Conservation (phyloP, 1,140 invertebrate species). For the Danaus melanippus region DNA sequence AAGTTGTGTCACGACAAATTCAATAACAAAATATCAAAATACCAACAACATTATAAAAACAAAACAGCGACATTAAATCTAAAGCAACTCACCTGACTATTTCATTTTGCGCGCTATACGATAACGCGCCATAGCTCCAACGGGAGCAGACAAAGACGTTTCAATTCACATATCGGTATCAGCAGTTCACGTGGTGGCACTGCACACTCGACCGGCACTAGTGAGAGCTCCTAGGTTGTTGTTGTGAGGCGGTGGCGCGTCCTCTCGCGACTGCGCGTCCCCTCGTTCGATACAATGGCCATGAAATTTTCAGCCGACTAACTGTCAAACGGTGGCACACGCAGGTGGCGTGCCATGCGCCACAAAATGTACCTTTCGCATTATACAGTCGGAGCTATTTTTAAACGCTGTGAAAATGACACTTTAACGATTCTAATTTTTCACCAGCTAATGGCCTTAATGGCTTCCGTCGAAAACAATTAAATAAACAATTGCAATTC, state of each 20-base stretch:
- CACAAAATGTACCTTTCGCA: conserved; percentile 14
- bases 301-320: conserved; percentile 64
- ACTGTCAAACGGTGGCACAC: conserved; percentile 62
- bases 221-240: conserved; percentile 39
- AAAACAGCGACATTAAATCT: too few species aligned
- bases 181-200: conserved; percentile 42
- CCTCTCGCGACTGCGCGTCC: conserved; percentile 43
- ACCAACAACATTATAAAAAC: too few species aligned
- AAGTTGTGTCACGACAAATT: too few species aligned
- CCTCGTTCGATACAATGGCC: conserved; percentile 60
- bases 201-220: conserved; percentile 36
- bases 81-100: conserved; percentile 52
- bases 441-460: too few species aligned
- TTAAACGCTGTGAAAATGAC: neutral
- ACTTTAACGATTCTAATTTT: neutral
- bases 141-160: conserved; percentile 33
- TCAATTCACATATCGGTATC: conserved; percentile 50
- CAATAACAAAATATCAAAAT: too few species aligned
- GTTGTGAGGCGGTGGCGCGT: conserved; percentile 42
- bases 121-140: conserved; percentile 30
- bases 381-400: conserved; percentile 1
- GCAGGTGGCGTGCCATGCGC: conserved; percentile 38
- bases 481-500: neutral
- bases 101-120: conserved; percentile 51
- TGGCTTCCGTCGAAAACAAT: too few species aligned